Evolutionary conservation across 2,113 vertebrate genomes (phyloP).

Genomic region (Melanotaenia duboulayi): DNA sequence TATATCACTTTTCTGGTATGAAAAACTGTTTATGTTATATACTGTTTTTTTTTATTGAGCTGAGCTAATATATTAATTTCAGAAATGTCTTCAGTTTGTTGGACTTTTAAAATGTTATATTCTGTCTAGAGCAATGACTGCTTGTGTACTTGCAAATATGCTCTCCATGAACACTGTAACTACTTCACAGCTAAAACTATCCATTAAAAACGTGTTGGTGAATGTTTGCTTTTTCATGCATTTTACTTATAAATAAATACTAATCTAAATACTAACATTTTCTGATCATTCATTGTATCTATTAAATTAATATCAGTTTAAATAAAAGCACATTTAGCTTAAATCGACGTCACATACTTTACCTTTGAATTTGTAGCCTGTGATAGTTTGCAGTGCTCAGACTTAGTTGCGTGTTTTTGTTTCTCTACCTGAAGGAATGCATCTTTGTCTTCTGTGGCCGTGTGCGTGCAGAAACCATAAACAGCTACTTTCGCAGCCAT

Average conservation of each 20-base stretch:
- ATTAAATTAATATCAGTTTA: too few relatives aligned
- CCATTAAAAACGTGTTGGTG: too few relatives aligned
- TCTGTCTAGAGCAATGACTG: background rate
- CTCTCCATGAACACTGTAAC: background rate
- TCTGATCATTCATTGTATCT: background rate
- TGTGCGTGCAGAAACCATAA: slow-evolving; percentile 17
- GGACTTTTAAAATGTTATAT: background rate
- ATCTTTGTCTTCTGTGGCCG: slow-evolving; percentile 10
- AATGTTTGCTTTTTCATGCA: background rate
- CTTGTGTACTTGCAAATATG: background rate
- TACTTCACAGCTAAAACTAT: too few relatives aligned
- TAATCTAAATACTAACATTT: slow-evolving; percentile 8
- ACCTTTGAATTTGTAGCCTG: slow-evolving; percentile 15
- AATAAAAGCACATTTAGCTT: too few relatives aligned
- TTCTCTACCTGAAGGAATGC: slow-evolving; percentile 22
- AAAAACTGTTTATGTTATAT: background rate
- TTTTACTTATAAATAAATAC: slow-evolving; percentile 4
- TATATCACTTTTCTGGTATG: background rate
- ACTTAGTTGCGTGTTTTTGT: background rate
- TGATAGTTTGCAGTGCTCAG: background rate
- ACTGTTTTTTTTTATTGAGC: background rate
- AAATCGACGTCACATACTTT: background rate
- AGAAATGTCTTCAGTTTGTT: background rate
- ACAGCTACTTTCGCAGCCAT: slow-evolving; percentile 40
- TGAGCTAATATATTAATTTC: background rate